A percentile compares a stretch with the other conserved stretches of the same genome.
Evolutionary conservation across 2,888 invertebrate species (phyloP).

Genomic region (Phortica magna): DNA sequence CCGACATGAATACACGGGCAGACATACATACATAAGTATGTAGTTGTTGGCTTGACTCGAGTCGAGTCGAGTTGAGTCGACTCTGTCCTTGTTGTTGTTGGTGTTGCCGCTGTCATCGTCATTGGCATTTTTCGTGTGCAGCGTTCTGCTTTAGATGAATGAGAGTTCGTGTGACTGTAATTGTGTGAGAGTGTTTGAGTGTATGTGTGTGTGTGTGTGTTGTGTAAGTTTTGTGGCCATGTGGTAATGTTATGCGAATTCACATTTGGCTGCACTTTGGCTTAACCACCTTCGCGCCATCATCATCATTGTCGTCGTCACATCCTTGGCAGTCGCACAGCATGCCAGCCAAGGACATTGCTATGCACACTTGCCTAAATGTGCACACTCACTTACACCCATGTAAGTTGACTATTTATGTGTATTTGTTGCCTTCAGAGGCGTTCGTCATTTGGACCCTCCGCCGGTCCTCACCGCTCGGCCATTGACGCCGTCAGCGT

Average conservation of each 20-base stretch:
- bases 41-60: background rate
- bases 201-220: background rate
- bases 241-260: slow-evolving; percentile 34
- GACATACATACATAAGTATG: background rate
- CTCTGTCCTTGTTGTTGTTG: slow-evolving; percentile 17
- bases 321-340: background rate
- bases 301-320: slow-evolving; percentile 10
- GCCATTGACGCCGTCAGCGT: background rate
- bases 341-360: slow-evolving; percentile 21
- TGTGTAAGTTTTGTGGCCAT: slow-evolving; percentile 13
- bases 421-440: slow-evolving; percentile 14
- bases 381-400: background rate
- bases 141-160: background rate
- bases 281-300: slow-evolving; percentile 17
- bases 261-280: slow-evolving; percentile 32
- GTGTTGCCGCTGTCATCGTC: slow-evolving; percentile 6
- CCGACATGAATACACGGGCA: too few species aligned
- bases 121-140: slow-evolving; percentile 32
- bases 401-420: background rate
- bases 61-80: background rate
- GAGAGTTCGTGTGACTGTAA: background rate
- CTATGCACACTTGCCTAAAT: slow-evolving; percentile 1
- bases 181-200: background rate
- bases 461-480: background rate
- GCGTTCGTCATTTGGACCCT: slow-evolving; percentile 1